Conservation (phyloP, 2,113 vertebrate species). For the Mellivora capensis region DNA sequence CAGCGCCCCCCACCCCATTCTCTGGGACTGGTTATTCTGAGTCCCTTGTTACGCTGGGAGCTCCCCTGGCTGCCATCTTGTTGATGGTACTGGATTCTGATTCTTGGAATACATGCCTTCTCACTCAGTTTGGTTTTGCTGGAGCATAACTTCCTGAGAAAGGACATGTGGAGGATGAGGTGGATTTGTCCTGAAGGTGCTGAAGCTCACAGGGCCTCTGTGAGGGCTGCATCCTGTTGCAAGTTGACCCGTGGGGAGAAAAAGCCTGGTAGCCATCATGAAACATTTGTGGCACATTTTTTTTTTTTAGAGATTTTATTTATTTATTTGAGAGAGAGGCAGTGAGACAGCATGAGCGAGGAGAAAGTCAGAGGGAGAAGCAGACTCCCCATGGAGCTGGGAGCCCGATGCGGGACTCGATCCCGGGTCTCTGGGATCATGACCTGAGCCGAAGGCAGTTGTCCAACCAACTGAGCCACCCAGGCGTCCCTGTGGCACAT, state of each 20-base stretch:
- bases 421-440: no score
- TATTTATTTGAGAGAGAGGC: no score
- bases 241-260: background rate
- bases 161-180: background rate
- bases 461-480: no score
- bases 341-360: no score
- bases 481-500: background rate
- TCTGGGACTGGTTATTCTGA: background rate
- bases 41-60: background rate
- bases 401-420: no score
- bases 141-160: background rate
- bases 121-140: background rate
- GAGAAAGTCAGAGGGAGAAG: no score
- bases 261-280: background rate
- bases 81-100: background rate
- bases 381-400: no score
- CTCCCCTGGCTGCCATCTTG: background rate
- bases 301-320: no score
- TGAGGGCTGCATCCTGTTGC: background rate
- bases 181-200: background rate
- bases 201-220: fast-evolving
- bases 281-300: background rate
- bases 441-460: no score
- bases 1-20: background rate
- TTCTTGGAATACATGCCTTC: background rate